Conservation (phyloP, 1,140 invertebrate species). For the Phortica variegata region DNA sequence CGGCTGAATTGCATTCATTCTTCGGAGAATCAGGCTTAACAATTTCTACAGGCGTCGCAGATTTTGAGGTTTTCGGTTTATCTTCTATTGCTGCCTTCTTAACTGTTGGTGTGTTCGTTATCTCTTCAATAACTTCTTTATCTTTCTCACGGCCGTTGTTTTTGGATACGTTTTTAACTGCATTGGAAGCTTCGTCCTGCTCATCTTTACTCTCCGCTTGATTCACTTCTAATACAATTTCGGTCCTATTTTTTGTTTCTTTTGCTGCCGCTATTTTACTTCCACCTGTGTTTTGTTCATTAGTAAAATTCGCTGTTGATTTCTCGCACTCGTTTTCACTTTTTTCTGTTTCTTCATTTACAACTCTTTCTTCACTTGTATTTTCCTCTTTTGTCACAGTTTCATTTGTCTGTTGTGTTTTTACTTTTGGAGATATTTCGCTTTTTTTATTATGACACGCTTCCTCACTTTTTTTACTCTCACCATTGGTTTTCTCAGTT, state of each 20-base stretch:
- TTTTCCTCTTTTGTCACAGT: constrained; percentile 4
- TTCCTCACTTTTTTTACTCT: constrained; percentile 8
- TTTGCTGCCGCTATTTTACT: constrained; percentile 11
- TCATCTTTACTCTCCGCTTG: no score
- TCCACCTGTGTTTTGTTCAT: not conserved
- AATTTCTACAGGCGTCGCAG: not conserved
- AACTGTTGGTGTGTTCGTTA: not conserved
- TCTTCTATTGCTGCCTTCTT: not conserved
- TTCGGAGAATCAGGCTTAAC: not conserved
- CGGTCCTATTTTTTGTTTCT: not conserved
- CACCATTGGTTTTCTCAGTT: constrained; percentile 36
- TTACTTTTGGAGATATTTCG: no score
- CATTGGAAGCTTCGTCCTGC: not conserved
- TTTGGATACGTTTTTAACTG: not conserved
- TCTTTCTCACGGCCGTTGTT: not conserved
- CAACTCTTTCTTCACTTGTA: not conserved
- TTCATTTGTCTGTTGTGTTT: not conserved
- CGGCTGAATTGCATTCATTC: no score
- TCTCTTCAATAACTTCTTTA: not conserved
- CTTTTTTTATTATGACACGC: no score
- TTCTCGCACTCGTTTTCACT: not conserved
- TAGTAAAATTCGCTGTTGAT: no score
- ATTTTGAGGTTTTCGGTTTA: not conserved
- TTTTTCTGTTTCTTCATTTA: constrained; percentile 5
- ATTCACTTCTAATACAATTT: no score